phyloP scores from a whole-genome alignment of 2,888 invertebrate species.

The Empis livida region DNA sequence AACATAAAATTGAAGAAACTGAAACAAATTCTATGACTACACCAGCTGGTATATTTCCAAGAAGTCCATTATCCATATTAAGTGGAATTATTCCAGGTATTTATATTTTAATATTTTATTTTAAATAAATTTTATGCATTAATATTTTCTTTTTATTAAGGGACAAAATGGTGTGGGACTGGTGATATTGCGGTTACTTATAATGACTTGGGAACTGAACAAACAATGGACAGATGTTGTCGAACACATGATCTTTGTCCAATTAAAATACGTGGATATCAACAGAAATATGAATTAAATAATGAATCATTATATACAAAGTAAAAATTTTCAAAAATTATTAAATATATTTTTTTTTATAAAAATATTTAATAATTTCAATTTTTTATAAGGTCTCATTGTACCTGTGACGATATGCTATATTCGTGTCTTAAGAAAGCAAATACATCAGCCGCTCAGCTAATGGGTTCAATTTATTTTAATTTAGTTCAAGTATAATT shows the following conservation, averaged over 20 bases:
- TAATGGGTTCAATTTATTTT: conserved; percentile 75
- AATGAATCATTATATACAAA: conserved; percentile 78
- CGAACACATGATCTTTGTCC: conserved; percentile 85
- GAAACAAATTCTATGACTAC: conserved; percentile 22
- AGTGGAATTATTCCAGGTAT: conserved; percentile 74
- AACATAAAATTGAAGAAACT: conserved; percentile 22
- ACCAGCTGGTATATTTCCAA: conserved; percentile 39
- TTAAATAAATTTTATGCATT: background rate
- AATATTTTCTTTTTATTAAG: conserved; percentile 37
- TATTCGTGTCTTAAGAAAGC: conserved; percentile 67
- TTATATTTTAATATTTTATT: too few relatives aligned
- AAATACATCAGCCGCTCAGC: conserved; percentile 55
- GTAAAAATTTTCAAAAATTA: conserved; percentile 31
- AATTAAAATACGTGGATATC: conserved; percentile 48
- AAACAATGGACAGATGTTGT: conserved; percentile 69
- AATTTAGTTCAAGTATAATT: conserved; percentile 57
- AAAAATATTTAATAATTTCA: background rate
- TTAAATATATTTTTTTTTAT: background rate
- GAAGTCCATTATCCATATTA: conserved; percentile 56
- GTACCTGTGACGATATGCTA: conserved; percentile 72
- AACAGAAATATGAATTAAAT: conserved; percentile 60
- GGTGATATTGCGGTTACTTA: conserved; percentile 77
- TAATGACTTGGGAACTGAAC: conserved; percentile 66
- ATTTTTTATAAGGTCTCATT: conserved; percentile 53
- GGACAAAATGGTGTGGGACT: conserved; percentile 87